These are phyloP conservation scores for Thomomys bottae DNA, from an alignment of 2,113 vertebrate genomes.

Conservation along the genomic window DNA sequence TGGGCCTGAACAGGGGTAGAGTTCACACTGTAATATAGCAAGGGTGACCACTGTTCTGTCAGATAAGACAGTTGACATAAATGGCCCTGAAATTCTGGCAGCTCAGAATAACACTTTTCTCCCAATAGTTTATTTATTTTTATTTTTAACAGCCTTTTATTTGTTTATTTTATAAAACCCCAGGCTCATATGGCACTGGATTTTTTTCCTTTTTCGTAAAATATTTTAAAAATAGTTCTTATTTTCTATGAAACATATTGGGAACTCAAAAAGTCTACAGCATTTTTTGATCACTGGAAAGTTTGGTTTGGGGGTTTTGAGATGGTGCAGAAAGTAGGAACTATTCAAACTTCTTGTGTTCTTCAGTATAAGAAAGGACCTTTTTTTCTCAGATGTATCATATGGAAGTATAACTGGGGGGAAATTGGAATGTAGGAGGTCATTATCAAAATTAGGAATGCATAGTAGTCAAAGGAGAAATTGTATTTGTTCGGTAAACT, in stretches of 20 bases:
- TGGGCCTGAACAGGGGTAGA: background rate
- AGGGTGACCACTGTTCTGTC: background rate
- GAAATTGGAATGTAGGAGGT: conserved; percentile 97
- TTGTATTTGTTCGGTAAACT: conserved; percentile 99
- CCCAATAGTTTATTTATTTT: too few species aligned
- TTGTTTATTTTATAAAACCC: conserved; percentile 73
- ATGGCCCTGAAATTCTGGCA: background rate
- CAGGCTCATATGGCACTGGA: conserved; percentile 72
- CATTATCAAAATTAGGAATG: conserved; percentile 97
- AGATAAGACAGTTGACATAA: background rate
- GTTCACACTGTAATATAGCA: background rate
- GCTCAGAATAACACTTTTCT: background rate
- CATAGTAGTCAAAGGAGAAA: conserved; percentile 98
- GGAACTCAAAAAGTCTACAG: conserved; percentile 87
- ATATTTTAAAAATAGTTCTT: conserved; percentile 81
- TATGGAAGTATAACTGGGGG: conserved; percentile 98
- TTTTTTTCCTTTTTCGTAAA: conserved; percentile 78
- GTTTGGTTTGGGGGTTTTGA: conserved; percentile 65
- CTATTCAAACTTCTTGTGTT: conserved; percentile 96
- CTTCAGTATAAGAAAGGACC: conserved; percentile 91
- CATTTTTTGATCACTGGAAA: conserved; percentile 85
- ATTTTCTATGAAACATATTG: conserved; percentile 84
- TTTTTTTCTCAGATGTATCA: conserved; percentile 97
- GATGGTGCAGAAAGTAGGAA: conserved; percentile 67
- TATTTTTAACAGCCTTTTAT: background rate